phyloP scores from a whole-genome alignment of 2,113 vertebrate genomes.

The Chlorodrepanis virens region DNA sequence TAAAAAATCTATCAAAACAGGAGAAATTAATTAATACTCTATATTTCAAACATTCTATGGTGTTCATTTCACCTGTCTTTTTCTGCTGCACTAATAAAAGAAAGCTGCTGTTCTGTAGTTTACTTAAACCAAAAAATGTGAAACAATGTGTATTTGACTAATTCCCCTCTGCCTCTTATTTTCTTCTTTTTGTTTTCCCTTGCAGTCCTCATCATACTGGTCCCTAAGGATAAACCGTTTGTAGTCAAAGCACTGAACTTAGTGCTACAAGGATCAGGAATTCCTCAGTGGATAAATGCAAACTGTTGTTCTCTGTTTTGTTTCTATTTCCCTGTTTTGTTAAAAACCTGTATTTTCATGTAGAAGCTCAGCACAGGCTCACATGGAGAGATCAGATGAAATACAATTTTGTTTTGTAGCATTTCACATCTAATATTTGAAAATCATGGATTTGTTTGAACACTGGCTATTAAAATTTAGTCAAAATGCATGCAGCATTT shows the following conservation, averaged over 20 bases:
- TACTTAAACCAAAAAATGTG: not conserved
- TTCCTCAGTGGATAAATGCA: not conserved
- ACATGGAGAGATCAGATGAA: not conserved
- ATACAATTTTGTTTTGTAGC: not conserved
- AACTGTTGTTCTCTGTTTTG: not conserved
- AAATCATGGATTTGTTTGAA: slow-evolving; percentile 42
- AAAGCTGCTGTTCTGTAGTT: not conserved
- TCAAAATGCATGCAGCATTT: not conserved
- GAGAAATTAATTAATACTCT: not conserved
- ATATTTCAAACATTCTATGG: not conserved
- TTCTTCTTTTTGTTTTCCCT: not conserved
- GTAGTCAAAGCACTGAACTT: not conserved
- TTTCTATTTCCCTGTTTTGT: not conserved
- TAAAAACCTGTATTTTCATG: not conserved
- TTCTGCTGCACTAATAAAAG: not conserved
- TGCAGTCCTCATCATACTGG: not conserved
- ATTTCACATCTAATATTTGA: not conserved
- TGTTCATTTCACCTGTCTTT: not conserved
- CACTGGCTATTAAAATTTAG: not conserved
- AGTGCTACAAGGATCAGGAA: not conserved
- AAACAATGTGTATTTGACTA: not conserved
- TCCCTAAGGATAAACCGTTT: not conserved
- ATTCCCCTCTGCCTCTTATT: not conserved
- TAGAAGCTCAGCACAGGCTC: not conserved
- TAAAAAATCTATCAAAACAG: not conserved